These are phyloP conservation scores for Acanthurus lineatus DNA, from an alignment of 2,797 vertebrate genomes.

Conservation along the genomic window DNA sequence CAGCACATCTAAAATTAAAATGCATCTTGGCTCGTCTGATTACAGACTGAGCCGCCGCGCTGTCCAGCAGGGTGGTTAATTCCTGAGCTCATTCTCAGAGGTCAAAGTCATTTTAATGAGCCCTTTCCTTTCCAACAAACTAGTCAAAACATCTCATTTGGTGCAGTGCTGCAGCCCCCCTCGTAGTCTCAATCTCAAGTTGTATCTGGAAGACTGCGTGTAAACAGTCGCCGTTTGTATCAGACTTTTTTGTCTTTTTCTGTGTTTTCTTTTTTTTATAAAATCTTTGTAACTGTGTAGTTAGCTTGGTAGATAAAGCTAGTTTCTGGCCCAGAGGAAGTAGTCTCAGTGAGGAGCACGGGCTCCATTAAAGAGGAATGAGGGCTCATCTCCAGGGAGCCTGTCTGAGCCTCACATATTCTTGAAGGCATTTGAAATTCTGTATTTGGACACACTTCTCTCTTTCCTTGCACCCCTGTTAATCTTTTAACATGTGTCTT, in stretches of 20 bases:
- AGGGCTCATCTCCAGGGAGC: slow-evolving; percentile 48
- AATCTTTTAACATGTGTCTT: slow-evolving; percentile 19
- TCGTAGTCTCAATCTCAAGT: slow-evolving; percentile 38
- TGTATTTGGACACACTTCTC: slow-evolving; percentile 10
- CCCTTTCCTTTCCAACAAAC: slow-evolving; percentile 56
- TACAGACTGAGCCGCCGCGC: slow-evolving; percentile 32
- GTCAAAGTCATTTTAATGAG: slow-evolving; percentile 77
- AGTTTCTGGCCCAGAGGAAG: slow-evolving; percentile 45
- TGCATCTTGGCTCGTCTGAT: slow-evolving; percentile 42
- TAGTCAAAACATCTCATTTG: slow-evolving; percentile 47
- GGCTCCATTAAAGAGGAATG: slow-evolving; percentile 53
- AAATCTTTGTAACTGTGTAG: slow-evolving; percentile 3
- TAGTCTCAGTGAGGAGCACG: slow-evolving; percentile 22
- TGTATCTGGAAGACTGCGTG: slow-evolving; percentile 25
- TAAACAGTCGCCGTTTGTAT: slow-evolving; percentile 25
- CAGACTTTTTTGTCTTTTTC: slow-evolving; percentile 20
- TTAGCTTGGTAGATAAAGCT: slow-evolving; percentile 21
- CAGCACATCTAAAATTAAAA: slow-evolving; percentile 53
- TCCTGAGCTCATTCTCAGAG: slow-evolving; percentile 56
- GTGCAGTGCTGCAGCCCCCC: slow-evolving; percentile 28
- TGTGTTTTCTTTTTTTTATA: slow-evolving; percentile 11
- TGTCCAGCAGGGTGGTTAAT: slow-evolving; percentile 57
- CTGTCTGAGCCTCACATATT: slow-evolving; percentile 1
- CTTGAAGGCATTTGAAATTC: slow-evolving; percentile 34
- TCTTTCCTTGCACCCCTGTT: neutral